Percentiles rank a stretch among this genome's conserved stretches.
These are phyloP conservation scores for Eupithecia dodoneata DNA, from an alignment of 2,888 invertebrate genomes.

Conservation along the genomic window DNA sequence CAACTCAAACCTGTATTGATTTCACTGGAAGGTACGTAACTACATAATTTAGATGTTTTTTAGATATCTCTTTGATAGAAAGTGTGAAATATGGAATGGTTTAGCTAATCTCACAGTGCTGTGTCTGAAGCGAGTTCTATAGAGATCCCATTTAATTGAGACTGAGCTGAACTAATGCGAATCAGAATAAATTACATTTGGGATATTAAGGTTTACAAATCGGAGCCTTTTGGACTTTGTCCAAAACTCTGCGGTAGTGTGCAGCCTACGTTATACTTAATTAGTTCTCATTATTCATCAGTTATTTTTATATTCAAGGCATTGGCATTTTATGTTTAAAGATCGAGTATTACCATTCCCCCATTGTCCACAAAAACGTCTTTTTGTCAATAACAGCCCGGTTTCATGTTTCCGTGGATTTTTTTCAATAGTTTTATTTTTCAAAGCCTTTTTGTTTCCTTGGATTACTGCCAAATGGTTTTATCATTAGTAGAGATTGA, in stretches of 20 bases:
- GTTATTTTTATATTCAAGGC: background rate
- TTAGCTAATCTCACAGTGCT: background rate
- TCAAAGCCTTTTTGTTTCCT: conserved; percentile 64
- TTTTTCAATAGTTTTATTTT: conserved; percentile 64
- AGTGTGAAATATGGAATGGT: background rate
- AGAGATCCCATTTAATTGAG: conserved; percentile 51
- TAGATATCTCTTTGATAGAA: too few species aligned
- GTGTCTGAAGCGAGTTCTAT: conserved; percentile 41
- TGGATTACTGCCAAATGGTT: conserved; percentile 72
- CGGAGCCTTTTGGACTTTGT: conserved; percentile 15
- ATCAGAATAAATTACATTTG: conserved; percentile 44
- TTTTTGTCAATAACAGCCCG: background rate
- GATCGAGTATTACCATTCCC: background rate
- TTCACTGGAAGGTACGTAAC: too few species aligned
- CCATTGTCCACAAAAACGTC: conserved; percentile 1
- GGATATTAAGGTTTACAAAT: conserved; percentile 31
- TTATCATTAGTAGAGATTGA: conserved; percentile 66
- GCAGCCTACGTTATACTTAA: background rate
- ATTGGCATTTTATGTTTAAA: background rate
- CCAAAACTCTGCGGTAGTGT: background rate
- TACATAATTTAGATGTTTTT: too few species aligned
- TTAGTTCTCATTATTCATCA: background rate
- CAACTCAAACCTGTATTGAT: too few species aligned
- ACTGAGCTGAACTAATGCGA: conserved; percentile 44
- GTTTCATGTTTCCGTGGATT: conserved; percentile 2